Percentiles rank a stretch among this genome's conserved stretches.
Evolutionary conservation across 2,797 vertebrate genomes (phyloP).

Genomic region (Periparus ater): DNA sequence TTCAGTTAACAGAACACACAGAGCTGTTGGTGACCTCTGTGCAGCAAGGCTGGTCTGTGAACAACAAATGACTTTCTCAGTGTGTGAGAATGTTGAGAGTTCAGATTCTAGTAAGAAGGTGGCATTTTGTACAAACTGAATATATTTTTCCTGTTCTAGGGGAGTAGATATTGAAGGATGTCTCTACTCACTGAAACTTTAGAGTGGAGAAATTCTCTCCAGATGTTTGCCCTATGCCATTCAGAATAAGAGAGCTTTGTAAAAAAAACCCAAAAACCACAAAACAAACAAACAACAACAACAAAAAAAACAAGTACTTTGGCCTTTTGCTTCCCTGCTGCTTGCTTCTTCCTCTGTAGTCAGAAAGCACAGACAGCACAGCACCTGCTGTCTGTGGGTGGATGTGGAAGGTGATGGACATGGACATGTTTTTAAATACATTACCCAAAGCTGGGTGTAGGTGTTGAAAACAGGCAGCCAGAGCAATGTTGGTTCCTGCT

Average conservation of each 20-base stretch:
- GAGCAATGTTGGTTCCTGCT: background rate
- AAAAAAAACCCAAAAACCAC: background rate
- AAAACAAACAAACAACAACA: too few species aligned
- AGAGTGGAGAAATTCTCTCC: background rate
- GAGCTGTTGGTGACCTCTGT: background rate
- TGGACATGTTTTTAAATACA: accelerated
- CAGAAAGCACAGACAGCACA: background rate
- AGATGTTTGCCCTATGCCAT: background rate
- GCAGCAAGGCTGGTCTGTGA: background rate
- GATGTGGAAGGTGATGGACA: background rate
- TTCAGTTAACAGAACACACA: background rate
- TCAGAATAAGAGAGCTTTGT: background rate
- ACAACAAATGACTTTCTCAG: background rate
- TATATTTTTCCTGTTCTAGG: accelerated
- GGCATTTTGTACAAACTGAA: background rate
- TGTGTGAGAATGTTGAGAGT: background rate
- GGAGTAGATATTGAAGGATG: background rate
- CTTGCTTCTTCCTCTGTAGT: background rate
- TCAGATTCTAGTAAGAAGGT: background rate
- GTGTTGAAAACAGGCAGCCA: background rate
- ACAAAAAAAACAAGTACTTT: background rate
- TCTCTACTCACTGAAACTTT: too few species aligned
- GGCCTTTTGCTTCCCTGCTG: background rate
- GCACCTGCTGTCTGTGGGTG: background rate
- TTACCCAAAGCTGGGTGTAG: accelerated